Evolutionary conservation across 2,797 vertebrate species (phyloP).

Genomic region (Pagetopsis macropterus): DNA sequence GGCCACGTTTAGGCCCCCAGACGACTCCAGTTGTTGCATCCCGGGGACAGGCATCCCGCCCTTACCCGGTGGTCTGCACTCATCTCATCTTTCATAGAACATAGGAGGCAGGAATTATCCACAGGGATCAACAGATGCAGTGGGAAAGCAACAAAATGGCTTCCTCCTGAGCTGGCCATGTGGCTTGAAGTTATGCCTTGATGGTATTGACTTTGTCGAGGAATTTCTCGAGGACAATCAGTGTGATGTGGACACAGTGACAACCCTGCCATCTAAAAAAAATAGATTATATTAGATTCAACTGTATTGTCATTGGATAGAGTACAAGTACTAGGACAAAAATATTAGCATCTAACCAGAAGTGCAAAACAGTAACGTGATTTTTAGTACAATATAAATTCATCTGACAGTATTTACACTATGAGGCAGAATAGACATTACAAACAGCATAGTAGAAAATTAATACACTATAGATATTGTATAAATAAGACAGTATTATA

Average conservation of each 20-base stretch:
- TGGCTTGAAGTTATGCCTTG: constrained; percentile 30
- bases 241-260: neutral
- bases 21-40: constrained; percentile 73
- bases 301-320: too few species aligned
- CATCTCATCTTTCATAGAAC: constrained; percentile 79
- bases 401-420: too few species aligned
- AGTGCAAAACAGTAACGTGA: too few species aligned
- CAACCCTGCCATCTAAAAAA: too few species aligned
- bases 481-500: too few species aligned
- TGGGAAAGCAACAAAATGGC: constrained; percentile 66
- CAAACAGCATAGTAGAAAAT: too few species aligned
- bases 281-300: too few species aligned
- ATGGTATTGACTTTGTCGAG: neutral
- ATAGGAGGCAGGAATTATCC: constrained; percentile 70
- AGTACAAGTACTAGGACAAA: too few species aligned
- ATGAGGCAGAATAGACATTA: too few species aligned
- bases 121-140: constrained; percentile 71
- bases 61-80: constrained; percentile 77
- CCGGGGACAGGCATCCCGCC: constrained; percentile 56
- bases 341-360: too few species aligned
- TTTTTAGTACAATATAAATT: too few species aligned
- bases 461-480: too few species aligned
- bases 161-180: constrained; percentile 59
- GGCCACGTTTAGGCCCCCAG: constrained; percentile 71
- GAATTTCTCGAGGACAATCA: constrained; percentile 11